These are phyloP conservation scores for Gavialis gangeticus DNA, from an alignment of 2,113 vertebrate species.

Conservation along the genomic window DNA sequence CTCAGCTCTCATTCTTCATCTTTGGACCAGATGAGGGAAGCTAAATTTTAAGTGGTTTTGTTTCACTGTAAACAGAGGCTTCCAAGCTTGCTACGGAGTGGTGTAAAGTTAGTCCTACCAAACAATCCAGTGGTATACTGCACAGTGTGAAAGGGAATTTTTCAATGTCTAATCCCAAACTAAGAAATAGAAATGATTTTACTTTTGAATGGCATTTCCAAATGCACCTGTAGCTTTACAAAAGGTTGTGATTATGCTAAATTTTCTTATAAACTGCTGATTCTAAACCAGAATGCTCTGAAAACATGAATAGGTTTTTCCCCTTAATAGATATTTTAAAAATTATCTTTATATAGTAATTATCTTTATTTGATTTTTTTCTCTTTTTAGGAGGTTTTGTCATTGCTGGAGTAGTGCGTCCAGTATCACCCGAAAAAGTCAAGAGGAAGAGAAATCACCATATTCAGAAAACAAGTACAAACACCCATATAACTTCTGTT, in stretches of 20 bases:
- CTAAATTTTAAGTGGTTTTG: too few relatives aligned
- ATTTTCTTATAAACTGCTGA: background rate
- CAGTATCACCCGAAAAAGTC: slow-evolving; percentile 18
- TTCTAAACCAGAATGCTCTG: background rate
- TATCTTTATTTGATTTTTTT: background rate
- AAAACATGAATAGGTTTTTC: background rate
- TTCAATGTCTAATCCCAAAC: too few relatives aligned
- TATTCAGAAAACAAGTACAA: slow-evolving; percentile 64
- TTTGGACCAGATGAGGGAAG: too few relatives aligned
- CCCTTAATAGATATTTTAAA: background rate
- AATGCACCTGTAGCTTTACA: background rate
- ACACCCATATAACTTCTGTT: background rate
- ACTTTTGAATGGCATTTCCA: background rate
- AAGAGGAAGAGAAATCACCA: background rate
- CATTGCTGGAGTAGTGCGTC: slow-evolving; percentile 68
- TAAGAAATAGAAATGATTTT: too few relatives aligned
- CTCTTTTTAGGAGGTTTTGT: slow-evolving; percentile 73
- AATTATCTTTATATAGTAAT: background rate
- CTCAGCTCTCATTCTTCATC: too few relatives aligned
- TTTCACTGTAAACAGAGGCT: too few relatives aligned
- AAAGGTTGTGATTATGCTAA: background rate
- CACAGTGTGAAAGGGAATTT: too few relatives aligned
- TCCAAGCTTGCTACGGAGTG: too few relatives aligned
- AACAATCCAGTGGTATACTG: too few relatives aligned
- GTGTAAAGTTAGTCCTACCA: too few relatives aligned